Evolutionary conservation across 2,797 vertebrate species (phyloP).

Genomic region (Microtus agrestis): DNA sequence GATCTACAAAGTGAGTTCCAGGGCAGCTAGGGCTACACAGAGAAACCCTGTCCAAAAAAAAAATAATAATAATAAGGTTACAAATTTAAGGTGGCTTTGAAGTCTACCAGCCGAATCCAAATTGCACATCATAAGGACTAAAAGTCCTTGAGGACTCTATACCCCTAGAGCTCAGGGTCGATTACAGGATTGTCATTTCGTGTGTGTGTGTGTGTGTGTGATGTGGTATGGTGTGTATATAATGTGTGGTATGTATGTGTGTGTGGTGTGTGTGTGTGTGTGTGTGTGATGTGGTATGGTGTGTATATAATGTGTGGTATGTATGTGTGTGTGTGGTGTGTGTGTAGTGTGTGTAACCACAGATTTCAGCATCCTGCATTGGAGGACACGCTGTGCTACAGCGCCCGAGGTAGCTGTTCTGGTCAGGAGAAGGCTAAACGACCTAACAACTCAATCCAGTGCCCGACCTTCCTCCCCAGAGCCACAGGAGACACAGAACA

Average conservation of each 20-base stretch:
- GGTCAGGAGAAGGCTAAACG: not conserved
- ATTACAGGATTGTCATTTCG: not conserved
- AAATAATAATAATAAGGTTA: not conserved
- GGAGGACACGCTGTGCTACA: not conserved
- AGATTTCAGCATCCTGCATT: not conserved
- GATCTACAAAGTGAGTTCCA: not conserved
- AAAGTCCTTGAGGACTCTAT: not conserved
- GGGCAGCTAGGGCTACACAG: not conserved
- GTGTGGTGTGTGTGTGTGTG: not conserved
- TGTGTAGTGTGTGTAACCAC: not conserved
- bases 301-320: too few relatives aligned
- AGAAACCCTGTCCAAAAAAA: not conserved
- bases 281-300: too few relatives aligned
- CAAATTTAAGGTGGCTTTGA: not conserved
- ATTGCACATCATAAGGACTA: not conserved
- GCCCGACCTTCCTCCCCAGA: slow-evolving; percentile 13
- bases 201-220: not conserved
- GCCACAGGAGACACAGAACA: not conserved
- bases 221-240: too few relatives aligned
- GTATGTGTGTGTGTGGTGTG: not conserved
- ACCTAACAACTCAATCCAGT: not conserved
- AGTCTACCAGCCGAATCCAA: not conserved
- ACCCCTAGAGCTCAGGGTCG: not conserved
- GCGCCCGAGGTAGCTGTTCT: not conserved
- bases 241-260: too few relatives aligned